These are phyloP conservation scores for Dugesia japonica DNA, from an alignment of 2,888 invertebrate genomes.

Conservation along the genomic window DNA sequence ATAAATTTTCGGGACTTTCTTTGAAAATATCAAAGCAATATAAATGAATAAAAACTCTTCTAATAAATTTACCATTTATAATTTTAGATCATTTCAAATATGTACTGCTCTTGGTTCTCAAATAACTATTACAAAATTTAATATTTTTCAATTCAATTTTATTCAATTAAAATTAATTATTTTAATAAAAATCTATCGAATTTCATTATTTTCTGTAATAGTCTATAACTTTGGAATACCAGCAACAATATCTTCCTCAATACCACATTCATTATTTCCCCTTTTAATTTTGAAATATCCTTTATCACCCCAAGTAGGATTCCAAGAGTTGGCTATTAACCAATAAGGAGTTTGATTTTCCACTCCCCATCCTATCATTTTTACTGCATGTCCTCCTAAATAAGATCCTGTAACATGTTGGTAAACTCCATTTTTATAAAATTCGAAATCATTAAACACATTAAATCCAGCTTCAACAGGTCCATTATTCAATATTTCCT, in stretches of 20 bases:
- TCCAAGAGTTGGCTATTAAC: slow-evolving; percentile 82
- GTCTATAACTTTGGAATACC: slow-evolving; percentile 40
- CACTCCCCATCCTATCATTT: slow-evolving; percentile 74
- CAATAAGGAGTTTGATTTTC: slow-evolving; percentile 65
- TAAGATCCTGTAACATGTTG: slow-evolving; percentile 58
- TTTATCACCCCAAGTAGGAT: slow-evolving; percentile 71
- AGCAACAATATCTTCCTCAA: slow-evolving; percentile 46
- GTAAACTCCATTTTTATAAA: slow-evolving; percentile 66
- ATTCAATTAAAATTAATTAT: no score
- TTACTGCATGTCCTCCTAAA: slow-evolving; percentile 71
- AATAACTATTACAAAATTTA: no score
- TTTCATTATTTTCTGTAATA: no score
- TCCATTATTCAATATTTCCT: slow-evolving; percentile 66
- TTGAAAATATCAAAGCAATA: no score
- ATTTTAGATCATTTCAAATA: no score
- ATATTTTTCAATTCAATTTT: no score
- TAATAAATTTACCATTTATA: no score
- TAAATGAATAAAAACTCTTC: no score
- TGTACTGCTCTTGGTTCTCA: no score
- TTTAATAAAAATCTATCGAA: no score
- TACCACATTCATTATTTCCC: slow-evolving; percentile 56
- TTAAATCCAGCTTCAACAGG: slow-evolving; percentile 75
- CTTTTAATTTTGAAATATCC: slow-evolving; percentile 70
- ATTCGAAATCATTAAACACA: slow-evolving; percentile 67
- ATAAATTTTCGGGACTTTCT: no score